Evolutionary conservation across 2,797 vertebrate genomes (phyloP).

Genomic region (Malurus leucopterus): DNA sequence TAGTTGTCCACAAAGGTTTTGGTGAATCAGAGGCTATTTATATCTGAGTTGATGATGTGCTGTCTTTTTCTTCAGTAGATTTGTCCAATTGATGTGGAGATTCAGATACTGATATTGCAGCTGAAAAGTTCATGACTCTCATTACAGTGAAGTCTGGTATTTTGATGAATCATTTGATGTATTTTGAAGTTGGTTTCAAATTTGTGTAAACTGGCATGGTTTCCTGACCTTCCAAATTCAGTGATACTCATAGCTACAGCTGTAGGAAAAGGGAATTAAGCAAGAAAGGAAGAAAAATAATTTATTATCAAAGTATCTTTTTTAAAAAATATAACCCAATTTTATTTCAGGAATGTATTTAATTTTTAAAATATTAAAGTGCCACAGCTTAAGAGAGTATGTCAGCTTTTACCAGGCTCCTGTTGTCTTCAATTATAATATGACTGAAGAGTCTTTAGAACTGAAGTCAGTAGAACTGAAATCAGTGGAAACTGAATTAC

Average conservation of each 20-base stretch:
- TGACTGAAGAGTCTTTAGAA: background rate
- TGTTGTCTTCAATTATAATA: background rate
- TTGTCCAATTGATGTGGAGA: background rate
- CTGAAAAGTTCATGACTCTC: background rate
- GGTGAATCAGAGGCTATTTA: conserved; percentile 33
- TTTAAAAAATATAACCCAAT: background rate
- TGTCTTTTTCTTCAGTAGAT: conserved; percentile 18
- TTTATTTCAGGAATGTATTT: background rate
- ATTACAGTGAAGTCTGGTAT: background rate
- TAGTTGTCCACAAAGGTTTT: conserved; percentile 56
- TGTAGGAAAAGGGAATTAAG: background rate
- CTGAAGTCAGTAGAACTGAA: background rate
- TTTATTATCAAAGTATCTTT: background rate
- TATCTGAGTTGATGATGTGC: background rate
- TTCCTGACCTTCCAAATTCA: background rate
- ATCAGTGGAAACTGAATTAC: background rate
- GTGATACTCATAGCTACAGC: background rate
- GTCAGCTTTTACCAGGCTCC: background rate
- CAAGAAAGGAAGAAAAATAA: background rate
- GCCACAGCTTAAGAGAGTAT: background rate
- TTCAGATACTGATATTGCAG: background rate
- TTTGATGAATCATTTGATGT: background rate
- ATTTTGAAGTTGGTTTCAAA: background rate
- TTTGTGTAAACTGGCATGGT: background rate
- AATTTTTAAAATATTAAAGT: background rate